Conservation (phyloP, 2,888 invertebrate genomes). For the Zaprionus lineosus region DNA sequence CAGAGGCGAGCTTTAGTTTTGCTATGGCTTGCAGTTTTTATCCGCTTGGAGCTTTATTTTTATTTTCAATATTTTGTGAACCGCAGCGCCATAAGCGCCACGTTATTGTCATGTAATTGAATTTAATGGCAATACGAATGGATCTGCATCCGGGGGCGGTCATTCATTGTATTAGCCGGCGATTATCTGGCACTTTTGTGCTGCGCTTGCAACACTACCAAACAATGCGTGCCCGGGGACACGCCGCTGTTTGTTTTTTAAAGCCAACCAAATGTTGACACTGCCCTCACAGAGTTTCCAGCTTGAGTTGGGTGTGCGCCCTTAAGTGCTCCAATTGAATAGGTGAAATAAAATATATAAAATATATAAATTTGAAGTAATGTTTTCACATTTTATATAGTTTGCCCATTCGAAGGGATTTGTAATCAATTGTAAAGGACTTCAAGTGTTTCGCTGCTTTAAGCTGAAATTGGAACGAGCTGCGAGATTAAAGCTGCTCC, state of each 20-base stretch:
- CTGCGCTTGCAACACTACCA: slow-evolving; percentile 57
- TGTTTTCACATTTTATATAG: too few species aligned
- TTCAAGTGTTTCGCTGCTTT: too few species aligned
- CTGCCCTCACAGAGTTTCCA: too few species aligned
- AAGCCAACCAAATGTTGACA: slow-evolving; percentile 21
- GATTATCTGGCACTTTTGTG: slow-evolving; percentile 71
- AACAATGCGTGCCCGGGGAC: slow-evolving; percentile 40
- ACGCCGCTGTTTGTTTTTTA: slow-evolving; percentile 11
- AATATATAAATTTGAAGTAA: too few species aligned
- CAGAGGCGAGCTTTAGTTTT: slow-evolving; percentile 46
- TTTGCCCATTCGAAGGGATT: too few species aligned
- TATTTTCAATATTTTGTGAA: slow-evolving; percentile 69
- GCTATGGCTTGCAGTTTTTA: slow-evolving; percentile 55
- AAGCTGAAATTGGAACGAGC: too few species aligned
- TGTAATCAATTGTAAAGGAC: too few species aligned
- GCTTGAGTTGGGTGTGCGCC: too few species aligned
- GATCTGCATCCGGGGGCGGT: slow-evolving; percentile 63
- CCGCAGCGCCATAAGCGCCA: slow-evolving; percentile 71
- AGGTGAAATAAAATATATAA: not conserved
- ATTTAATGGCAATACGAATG: slow-evolving; percentile 71
- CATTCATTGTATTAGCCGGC: slow-evolving; percentile 67
- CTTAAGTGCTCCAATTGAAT: not conserved
- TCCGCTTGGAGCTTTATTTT: slow-evolving; percentile 58
- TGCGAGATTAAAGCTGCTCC: too few species aligned
- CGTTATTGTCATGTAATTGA: slow-evolving; percentile 78